These are phyloP conservation scores for Onychorhynchus coronatus DNA, from an alignment of 2,113 vertebrate species.

Conservation along the genomic window DNA sequence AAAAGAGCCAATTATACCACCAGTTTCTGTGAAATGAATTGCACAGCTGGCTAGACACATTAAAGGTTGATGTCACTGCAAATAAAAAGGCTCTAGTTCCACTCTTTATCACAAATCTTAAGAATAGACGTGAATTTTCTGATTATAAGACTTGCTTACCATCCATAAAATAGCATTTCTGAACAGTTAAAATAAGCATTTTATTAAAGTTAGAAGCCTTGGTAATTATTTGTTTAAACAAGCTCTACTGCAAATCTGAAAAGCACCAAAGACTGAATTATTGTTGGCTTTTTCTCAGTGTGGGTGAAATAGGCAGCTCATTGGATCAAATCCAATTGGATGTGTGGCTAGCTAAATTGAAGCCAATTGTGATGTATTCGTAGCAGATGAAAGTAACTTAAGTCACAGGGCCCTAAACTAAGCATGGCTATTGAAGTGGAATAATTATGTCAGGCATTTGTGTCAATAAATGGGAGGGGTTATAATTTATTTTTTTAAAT, in stretches of 20 bases:
- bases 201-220: not conserved
- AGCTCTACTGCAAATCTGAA: not conserved
- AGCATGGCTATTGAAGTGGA: not conserved
- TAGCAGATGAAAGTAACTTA: conserved; percentile 22
- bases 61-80: not conserved
- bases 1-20: not conserved
- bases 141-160: not conserved
- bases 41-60: conserved; percentile 6
- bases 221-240: conserved; percentile 16
- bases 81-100: conserved; percentile 12
- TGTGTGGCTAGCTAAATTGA: conserved; percentile 5
- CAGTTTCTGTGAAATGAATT: conserved; percentile 13
- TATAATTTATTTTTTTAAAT: not conserved
- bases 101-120: not conserved
- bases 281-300: not conserved
- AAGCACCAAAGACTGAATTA: not conserved
- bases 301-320: conserved; percentile 1
- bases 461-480: not conserved
- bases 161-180: conserved; percentile 21
- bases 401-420: not conserved
- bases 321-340: conserved; percentile 17
- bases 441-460: not conserved
- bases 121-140: conserved; percentile 5
- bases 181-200: not conserved
- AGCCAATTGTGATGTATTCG: not conserved